phyloP scores from a whole-genome alignment of 2,888 invertebrate genomes.

The Nomada fucata region DNA sequence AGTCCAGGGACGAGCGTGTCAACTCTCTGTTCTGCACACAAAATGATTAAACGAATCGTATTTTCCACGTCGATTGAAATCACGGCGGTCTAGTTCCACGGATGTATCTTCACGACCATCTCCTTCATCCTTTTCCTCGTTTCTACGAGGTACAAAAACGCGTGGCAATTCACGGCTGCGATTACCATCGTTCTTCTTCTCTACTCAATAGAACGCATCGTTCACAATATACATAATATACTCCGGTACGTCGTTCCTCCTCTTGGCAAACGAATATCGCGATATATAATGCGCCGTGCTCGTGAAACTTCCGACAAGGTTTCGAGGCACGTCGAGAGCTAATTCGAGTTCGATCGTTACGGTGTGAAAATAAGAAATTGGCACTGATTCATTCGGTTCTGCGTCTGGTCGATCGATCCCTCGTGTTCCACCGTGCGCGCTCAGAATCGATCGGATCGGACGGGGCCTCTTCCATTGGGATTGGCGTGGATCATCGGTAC shows the following conservation, averaged over 20 bases:
- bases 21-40: no score
- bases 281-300: not conserved
- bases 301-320: not conserved
- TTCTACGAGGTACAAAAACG: no score
- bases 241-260: not conserved
- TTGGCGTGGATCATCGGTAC: conserved; percentile 13
- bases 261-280: not conserved
- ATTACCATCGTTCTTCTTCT: no score
- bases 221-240: no score
- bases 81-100: no score
- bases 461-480: not conserved
- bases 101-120: no score
- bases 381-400: not conserved
- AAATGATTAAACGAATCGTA: no score
- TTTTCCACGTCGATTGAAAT: no score
- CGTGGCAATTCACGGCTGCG: no score
- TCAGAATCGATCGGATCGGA: conserved; percentile 8
- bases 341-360: not conserved
- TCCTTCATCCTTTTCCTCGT: no score
- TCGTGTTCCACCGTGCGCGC: not conserved
- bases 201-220: no score
- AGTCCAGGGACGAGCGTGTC: no score
- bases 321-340: not conserved
- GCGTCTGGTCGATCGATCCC: not conserved
- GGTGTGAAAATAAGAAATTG: not conserved